These are phyloP conservation scores for Ascaphus truei DNA, from an alignment of 2,113 vertebrate species.

Conservation along the genomic window DNA sequence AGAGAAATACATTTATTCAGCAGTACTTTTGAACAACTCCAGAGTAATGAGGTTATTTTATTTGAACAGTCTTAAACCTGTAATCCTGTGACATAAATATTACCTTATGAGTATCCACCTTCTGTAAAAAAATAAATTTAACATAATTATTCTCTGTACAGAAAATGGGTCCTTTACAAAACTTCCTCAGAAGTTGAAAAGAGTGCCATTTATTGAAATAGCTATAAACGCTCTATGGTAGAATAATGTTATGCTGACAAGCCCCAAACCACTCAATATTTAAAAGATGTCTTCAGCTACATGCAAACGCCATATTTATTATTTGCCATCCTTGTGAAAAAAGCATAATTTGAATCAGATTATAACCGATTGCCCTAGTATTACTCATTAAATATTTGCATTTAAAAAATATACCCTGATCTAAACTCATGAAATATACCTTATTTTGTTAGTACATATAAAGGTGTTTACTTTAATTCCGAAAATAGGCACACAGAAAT, in stretches of 20 bases:
- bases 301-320: slow-evolving; percentile 76
- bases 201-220: slow-evolving; percentile 79
- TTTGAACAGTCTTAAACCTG: no score
- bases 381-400: slow-evolving; percentile 45
- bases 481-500: slow-evolving; percentile 46
- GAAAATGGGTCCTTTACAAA: slow-evolving; percentile 80
- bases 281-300: slow-evolving; percentile 78
- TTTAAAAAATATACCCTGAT: slow-evolving; percentile 50
- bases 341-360: slow-evolving; percentile 78
- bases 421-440: slow-evolving; percentile 42
- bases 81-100: no score
- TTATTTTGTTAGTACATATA: slow-evolving; percentile 44
- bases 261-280: slow-evolving; percentile 74
- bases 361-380: slow-evolving; percentile 57
- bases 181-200: slow-evolving; percentile 70
- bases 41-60: no score
- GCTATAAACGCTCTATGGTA: slow-evolving; percentile 75
- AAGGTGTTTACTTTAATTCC: slow-evolving; percentile 50
- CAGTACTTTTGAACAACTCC: no score
- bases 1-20: no score
- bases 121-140: slow-evolving; percentile 64
- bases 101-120: no score
- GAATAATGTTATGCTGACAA: slow-evolving; percentile 80
- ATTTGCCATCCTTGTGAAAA: slow-evolving; percentile 72
- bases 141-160: slow-evolving; percentile 72